These are phyloP conservation scores for Champsocephalus gunnari DNA, from an alignment of 2,797 vertebrate species.

Conservation along the genomic window DNA sequence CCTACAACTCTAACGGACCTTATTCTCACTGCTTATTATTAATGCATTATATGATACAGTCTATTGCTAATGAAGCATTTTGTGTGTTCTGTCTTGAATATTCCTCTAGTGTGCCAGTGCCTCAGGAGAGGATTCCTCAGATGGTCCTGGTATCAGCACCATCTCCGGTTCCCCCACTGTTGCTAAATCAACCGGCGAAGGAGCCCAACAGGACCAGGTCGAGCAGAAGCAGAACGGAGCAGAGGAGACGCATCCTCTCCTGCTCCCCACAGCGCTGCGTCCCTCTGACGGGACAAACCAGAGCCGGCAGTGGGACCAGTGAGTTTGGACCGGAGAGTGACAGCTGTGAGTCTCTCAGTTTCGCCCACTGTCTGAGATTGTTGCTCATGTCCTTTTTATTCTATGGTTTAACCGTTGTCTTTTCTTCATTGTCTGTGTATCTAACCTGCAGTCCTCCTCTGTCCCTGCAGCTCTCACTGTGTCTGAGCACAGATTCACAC, in stretches of 20 bases:
- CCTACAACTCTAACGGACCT: not conserved
- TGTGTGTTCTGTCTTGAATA: constrained; percentile 10
- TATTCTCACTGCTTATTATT: not conserved
- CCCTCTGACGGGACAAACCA: constrained; percentile 33
- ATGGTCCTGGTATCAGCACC: constrained; percentile 10
- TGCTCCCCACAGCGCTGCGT: constrained; percentile 66
- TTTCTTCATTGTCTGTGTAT: not conserved
- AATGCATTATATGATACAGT: not conserved
- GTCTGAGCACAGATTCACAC: constrained; percentile 60
- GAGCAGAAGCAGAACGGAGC: constrained; percentile 31
- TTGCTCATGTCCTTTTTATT: not conserved
- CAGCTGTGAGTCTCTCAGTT: constrained; percentile 51
- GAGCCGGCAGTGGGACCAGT: constrained; percentile 42
- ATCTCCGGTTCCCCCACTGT: constrained; percentile 26
- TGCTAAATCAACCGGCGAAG: constrained; percentile 2
- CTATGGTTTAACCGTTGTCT: not conserved
- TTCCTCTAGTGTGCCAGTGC: constrained; percentile 43
- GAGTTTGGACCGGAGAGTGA: constrained; percentile 67
- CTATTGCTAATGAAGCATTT: not conserved
- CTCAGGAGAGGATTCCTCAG: constrained; percentile 35
- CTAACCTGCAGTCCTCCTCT: not conserved
- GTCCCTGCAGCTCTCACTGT: constrained; percentile 61
- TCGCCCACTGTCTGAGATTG: not conserved
- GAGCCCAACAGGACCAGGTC: not conserved
- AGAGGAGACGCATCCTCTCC: constrained; percentile 44